phyloP scores from a whole-genome alignment of 2,888 invertebrate genomes.

The Melanostoma scalare region DNA sequence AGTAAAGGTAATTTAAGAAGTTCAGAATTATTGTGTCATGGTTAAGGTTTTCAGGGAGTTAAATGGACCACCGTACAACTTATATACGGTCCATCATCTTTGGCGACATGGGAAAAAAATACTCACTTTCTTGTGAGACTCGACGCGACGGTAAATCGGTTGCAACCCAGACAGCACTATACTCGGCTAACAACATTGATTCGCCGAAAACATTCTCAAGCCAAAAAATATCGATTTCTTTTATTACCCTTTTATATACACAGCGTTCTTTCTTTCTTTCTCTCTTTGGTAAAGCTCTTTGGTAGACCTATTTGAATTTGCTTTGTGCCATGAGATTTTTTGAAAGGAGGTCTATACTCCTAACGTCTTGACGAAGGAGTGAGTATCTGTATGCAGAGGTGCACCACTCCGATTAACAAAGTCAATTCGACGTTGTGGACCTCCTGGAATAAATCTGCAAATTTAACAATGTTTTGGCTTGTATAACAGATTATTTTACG shows the following conservation, averaged over 20 bases:
- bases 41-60: conserved; percentile 46
- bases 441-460: conserved; percentile 72
- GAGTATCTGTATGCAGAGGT: conserved; percentile 24
- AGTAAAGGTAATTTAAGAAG: conserved; percentile 64
- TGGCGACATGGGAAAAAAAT: conserved; percentile 43
- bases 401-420: conserved; percentile 46
- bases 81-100: conserved; percentile 49
- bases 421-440: conserved; percentile 52
- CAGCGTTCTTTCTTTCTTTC: neutral
- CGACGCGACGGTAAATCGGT: conserved; percentile 42
- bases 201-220: conserved; percentile 59
- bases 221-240: conserved; percentile 62
- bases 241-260: conserved; percentile 5
- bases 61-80: conserved; percentile 60
- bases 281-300: conserved; percentile 11
- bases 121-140: conserved; percentile 36
- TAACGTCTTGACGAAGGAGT: neutral
- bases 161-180: conserved; percentile 47
- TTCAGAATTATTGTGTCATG: conserved; percentile 46
- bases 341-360: conserved; percentile 31
- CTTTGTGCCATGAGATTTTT: conserved; percentile 2
- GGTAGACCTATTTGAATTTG: conserved; percentile 27
- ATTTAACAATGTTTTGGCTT: conserved; percentile 67
- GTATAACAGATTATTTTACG: conserved; percentile 71
- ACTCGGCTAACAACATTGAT: conserved; percentile 52